Conservation (phyloP, 2,888 invertebrate species). For the Carcina quercana region DNA sequence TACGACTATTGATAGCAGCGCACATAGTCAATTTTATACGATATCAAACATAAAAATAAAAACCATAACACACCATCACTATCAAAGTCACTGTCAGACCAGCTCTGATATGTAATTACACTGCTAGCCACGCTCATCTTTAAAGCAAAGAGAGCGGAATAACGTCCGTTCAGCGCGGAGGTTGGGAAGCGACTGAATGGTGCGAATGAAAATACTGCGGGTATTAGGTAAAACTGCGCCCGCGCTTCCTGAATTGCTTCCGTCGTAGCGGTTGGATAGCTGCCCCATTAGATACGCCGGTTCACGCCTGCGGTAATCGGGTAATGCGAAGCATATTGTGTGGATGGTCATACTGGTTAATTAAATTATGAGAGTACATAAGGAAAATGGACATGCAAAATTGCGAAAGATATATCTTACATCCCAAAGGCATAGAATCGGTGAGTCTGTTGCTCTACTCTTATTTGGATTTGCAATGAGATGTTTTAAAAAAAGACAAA, state of each 20-base stretch:
- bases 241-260: slow-evolving; percentile 44
- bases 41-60: background rate
- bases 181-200: slow-evolving; percentile 37
- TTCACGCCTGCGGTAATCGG: slow-evolving; percentile 24
- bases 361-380: too few species aligned
- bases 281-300: slow-evolving; percentile 41
- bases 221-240: slow-evolving; percentile 41
- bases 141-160: slow-evolving; percentile 17
- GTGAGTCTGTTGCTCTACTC: too few species aligned
- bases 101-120: slow-evolving; percentile 24
- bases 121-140: slow-evolving; percentile 34
- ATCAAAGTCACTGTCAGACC: slow-evolving; percentile 27
- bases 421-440: too few species aligned
- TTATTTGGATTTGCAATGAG: too few species aligned
- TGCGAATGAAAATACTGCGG: slow-evolving; percentile 27
- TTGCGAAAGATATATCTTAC: too few species aligned
- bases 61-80: slow-evolving; percentile 8
- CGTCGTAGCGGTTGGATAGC: slow-evolving; percentile 25
- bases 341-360: too few species aligned
- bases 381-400: too few species aligned
- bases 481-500: too few species aligned
- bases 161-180: slow-evolving; percentile 28
- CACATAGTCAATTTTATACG: too few species aligned
- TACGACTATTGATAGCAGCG: too few species aligned
- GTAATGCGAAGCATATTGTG: too few species aligned